A percentile compares a stretch with the other conserved stretches of the same genome.
Evolutionary conservation across 2,797 vertebrate genomes (phyloP).

Genomic region (Trachurus trachurus): DNA sequence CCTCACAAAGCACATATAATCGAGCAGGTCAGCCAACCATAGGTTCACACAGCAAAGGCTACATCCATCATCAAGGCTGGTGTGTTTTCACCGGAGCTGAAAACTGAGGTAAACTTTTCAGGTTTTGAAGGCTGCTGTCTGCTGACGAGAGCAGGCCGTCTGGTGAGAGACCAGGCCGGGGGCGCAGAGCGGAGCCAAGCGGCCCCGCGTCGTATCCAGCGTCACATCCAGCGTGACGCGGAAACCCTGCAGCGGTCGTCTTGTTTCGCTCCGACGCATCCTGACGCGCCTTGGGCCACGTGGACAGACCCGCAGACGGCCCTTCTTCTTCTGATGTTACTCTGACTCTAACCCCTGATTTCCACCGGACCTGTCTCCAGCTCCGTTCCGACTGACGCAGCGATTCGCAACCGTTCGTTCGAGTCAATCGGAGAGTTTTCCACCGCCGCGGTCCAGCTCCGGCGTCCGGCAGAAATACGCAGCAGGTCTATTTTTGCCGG

Average conservation of each 20-base stretch:
- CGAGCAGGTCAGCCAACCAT: conserved; percentile 87
- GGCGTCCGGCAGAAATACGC: too few relatives aligned
- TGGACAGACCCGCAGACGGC: conserved; percentile 38
- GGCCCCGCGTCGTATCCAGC: conserved; percentile 86
- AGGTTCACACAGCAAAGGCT: conserved; percentile 87
- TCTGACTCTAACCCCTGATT: conserved; percentile 49
- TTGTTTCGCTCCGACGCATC: conserved; percentile 47
- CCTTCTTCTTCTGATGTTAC: conserved; percentile 49
- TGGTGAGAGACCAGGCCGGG: conserved; percentile 47
- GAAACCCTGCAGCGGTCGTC: conserved; percentile 72
- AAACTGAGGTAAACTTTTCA: conserved; percentile 96
- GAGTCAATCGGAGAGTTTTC: too few relatives aligned
- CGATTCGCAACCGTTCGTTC: too few relatives aligned
- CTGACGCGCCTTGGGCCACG: conserved; percentile 10
- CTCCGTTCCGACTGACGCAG: too few relatives aligned
- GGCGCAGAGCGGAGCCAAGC: neutral
- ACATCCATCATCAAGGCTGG: conserved; percentile 89
- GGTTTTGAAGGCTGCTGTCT: conserved; percentile 60
- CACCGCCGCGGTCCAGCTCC: too few relatives aligned
- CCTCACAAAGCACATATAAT: conserved; percentile 79
- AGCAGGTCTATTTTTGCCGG: too few relatives aligned
- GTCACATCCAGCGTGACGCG: conserved; percentile 88
- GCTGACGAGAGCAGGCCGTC: conserved; percentile 76
- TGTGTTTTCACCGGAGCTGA: conserved; percentile 82
- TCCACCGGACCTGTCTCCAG: too few relatives aligned